Evolutionary conservation across 2,888 invertebrate species (phyloP).

Genomic region (Adela reaumurella): DNA sequence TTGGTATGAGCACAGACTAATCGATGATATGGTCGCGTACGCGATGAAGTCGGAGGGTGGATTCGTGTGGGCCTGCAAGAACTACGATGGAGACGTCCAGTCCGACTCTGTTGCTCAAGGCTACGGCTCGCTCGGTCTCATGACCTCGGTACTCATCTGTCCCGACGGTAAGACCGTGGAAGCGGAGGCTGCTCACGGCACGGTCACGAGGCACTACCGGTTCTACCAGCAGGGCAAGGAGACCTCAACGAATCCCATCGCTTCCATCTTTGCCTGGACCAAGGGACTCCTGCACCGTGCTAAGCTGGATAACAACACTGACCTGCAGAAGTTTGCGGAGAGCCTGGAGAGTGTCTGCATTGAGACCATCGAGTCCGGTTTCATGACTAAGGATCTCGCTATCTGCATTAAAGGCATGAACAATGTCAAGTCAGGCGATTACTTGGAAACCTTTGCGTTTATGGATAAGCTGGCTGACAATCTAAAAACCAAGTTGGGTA

Average conservation of each 20-base stretch:
- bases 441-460: conserved; percentile 96
- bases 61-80: conserved; percentile 99
- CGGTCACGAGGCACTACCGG: conserved; percentile 88
- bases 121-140: conserved; percentile 91
- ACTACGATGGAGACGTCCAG: conserved; percentile 99
- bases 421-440: conserved; percentile 74
- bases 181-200: conserved; percentile 98
- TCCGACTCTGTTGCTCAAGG: conserved; percentile 98
- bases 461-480: conserved; percentile 93
- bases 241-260: conserved; percentile 98
- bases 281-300: conserved; percentile 91
- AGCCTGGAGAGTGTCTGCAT: conserved; percentile 87
- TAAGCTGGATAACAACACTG: conserved; percentile 81
- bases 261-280: conserved; percentile 99
- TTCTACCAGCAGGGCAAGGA: conserved; percentile 92
- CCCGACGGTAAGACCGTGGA: conserved; percentile 98
- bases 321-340: conserved; percentile 76
- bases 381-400: conserved; percentile 98
- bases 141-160: conserved; percentile 96
- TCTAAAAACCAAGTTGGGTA: conserved; percentile 61
- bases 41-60: conserved; percentile 98
- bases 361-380: conserved; percentile 90
- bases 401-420: conserved; percentile 95
- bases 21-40: conserved; percentile 99
- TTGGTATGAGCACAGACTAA: conserved; percentile 98